Conservation (phyloP, 92 coral and sea anemone genomes). For the Epizoanthus illoricatus region DNA sequence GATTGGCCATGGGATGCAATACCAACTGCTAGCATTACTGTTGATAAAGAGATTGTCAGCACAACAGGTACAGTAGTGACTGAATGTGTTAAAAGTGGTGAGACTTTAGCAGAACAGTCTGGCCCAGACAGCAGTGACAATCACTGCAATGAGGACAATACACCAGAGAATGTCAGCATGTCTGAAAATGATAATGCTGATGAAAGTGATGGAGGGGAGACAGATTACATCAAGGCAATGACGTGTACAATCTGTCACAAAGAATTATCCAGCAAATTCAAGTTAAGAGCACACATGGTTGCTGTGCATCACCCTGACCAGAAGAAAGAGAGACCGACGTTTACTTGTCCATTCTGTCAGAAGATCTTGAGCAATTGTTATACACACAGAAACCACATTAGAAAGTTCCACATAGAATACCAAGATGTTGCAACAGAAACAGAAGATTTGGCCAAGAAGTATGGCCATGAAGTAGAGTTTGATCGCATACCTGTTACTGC, state of each 20-base stretch:
- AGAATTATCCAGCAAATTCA: not conserved
- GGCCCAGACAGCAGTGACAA: not conserved
- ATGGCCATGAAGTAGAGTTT: not conserved
- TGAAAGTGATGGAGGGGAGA: not conserved
- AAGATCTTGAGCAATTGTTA: constrained; percentile 11
- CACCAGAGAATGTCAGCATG: not conserved
- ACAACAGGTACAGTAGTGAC: not conserved
- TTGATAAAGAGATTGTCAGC: no score
- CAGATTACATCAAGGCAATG: not conserved
- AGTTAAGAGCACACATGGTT: not conserved
- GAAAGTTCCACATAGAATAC: constrained; percentile 12
- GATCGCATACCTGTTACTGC: not conserved
- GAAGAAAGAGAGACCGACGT: not conserved
- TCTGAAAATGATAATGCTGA: not conserved
- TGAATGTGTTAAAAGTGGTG: not conserved
- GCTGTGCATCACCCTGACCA: not conserved
- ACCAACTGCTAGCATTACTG: no score
- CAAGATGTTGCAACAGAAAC: constrained; percentile 15
- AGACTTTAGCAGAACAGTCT: not conserved
- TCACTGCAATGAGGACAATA: not conserved
- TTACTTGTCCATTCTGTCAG: not conserved
- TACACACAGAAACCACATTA: constrained; percentile 3
- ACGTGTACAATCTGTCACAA: not conserved
- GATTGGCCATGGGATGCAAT: no score
- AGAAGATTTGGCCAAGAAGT: constrained; percentile 12